Evolutionary conservation across 2,888 invertebrate genomes (phyloP), one percentile per base, ranked within the genome.

Genomic region (Netelia fuscicornis): DNA sequence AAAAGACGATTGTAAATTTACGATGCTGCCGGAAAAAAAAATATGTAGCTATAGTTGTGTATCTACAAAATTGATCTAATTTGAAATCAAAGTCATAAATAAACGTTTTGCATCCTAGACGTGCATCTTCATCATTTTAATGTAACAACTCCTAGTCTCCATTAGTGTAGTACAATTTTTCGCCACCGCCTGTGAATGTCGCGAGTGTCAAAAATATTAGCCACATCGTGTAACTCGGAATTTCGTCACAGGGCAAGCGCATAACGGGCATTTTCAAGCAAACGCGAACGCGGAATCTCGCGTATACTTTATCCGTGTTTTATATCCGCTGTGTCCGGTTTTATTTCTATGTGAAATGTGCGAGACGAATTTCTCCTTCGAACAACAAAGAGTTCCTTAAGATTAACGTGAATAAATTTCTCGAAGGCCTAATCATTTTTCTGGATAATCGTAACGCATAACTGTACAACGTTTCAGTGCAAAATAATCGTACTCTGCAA

Each of bases 81-180:
- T 89, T 88, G 83, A 88, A 87, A 89, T 90, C 87, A 87, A 89
- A 89, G 87, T 89, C 87, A 86, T 87, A 89, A 92, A 91, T 92
- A 92, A 92, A 92, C 90, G 89, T 92, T 92, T 91, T 91, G 90
- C 91, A 92, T 92, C 89, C 90, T 90, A 90, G 56, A 0, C 13
- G n/a, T 58, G n/a, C 42, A 67, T 48, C 11, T 81, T 37, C 37
- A 8, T 37, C 37, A 13, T 72, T 72, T 37, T 20, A 60, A 10
- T 25, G 2, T 25, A 9, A n/a, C 6, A 17, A 25, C 17, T 30
- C 25, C 23, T 60, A 10, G 60, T 2, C 42, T 42, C 58, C 58
- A 74, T 64, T 23, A 75, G 23, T 1, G 58, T 62, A 64, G 84
- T 82, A 72, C 84, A 20, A 9, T 1, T 20, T 37, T 13, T 17